Evolutionary conservation across 2,888 invertebrate species (phyloP).

Genomic region (Tortricodes alternella): DNA sequence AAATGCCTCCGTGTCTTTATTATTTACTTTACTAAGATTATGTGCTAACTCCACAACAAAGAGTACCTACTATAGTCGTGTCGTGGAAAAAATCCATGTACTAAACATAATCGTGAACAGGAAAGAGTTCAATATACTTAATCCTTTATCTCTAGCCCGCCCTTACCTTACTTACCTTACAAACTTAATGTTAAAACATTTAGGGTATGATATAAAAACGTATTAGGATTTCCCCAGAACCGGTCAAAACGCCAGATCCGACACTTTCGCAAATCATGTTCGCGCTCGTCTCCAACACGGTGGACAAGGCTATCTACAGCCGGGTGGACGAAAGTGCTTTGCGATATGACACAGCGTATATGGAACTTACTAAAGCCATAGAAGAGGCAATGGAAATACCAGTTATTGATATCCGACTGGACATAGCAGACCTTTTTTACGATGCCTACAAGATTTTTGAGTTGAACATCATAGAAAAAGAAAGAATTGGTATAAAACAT

Average conservation of each 20-base stretch:
- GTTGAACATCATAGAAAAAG: constrained; percentile 58
- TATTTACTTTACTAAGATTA: no score
- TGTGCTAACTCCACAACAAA: no score
- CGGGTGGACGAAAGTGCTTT: constrained; percentile 55
- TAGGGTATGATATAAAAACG: not conserved
- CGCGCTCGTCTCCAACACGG: constrained; percentile 52
- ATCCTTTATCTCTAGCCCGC: no score
- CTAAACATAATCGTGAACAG: no score
- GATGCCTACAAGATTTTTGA: constrained; percentile 62
- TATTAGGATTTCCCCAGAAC: constrained; percentile 46
- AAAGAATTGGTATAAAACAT: constrained; percentile 53
- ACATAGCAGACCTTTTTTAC: constrained; percentile 56
- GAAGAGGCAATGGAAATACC: constrained; percentile 74
- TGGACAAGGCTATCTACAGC: constrained; percentile 64
- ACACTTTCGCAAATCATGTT: constrained; percentile 59
- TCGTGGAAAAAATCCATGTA: no score
- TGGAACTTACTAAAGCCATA: constrained; percentile 60
- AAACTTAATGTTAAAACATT: no score
- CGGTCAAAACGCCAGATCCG: constrained; percentile 57
- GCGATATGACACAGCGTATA: constrained; percentile 67
- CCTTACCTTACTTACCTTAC: no score
- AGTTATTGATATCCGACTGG: constrained; percentile 58
- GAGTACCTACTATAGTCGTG: no score
- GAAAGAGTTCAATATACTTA: no score
- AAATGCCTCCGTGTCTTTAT: no score